phyloP scores from a whole-genome alignment of 2,888 invertebrate genomes.

The Microplitis manilae region DNA sequence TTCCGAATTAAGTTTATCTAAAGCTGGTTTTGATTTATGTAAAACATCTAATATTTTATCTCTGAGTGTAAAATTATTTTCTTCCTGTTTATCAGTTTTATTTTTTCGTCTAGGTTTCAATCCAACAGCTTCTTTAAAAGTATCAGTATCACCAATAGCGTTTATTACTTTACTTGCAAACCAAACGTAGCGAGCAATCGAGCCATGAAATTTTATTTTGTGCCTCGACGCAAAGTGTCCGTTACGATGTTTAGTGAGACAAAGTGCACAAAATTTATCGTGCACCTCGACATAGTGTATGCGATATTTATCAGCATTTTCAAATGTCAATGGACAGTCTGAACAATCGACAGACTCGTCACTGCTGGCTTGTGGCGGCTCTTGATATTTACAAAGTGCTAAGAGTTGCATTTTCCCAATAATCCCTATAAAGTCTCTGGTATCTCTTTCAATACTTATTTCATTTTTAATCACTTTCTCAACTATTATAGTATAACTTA shows the following conservation, averaged over 20 bases:
- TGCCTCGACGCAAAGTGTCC: conserved; percentile 54
- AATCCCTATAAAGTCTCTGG: conserved; percentile 49
- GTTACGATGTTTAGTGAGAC: conserved; percentile 52
- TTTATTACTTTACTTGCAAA: conserved; percentile 52
- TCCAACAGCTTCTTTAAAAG: conserved; percentile 40
- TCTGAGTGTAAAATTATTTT: neutral
- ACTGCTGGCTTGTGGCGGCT: conserved; percentile 45
- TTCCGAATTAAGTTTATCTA: neutral
- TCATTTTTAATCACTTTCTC: neutral
- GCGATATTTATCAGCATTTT: conserved; percentile 48
- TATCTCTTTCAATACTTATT: conserved; percentile 49
- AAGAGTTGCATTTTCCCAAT: conserved; percentile 51
- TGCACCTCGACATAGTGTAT: conserved; percentile 55
- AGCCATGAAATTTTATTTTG: conserved; percentile 54
- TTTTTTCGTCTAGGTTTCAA: conserved; percentile 16
- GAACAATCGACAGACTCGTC: conserved; percentile 23
- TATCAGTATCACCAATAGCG: conserved; percentile 43
- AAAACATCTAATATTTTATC: neutral
- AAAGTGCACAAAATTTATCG: conserved; percentile 56
- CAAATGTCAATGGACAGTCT: conserved; percentile 42
- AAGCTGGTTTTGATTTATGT: neutral
- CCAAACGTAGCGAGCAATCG: conserved; percentile 56
- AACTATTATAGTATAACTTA: conserved; percentile 26
- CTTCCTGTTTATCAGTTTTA: neutral
- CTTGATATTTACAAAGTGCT: conserved; percentile 53